Conservation (phyloP, 2,113 vertebrate species). For the Lontra canadensis region DNA sequence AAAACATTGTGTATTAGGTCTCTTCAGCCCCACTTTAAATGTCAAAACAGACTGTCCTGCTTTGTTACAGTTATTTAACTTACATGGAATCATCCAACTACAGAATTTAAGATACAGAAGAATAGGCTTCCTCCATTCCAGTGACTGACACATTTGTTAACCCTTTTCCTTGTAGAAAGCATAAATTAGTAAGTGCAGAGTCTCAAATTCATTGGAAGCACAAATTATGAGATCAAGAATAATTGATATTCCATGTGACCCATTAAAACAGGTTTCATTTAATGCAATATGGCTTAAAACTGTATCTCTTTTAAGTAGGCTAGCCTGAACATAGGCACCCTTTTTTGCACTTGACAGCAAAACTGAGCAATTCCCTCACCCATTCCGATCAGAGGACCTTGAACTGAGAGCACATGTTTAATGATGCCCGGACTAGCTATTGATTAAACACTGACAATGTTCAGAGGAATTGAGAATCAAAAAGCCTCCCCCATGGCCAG, state of each 20-base stretch:
- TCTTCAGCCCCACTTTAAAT: not conserved
- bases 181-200: constrained; percentile 52
- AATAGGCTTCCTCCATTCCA: not conserved
- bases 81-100: constrained; percentile 43
- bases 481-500: constrained; percentile 75
- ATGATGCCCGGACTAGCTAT: constrained; percentile 77
- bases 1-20: not conserved
- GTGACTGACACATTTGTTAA: constrained; percentile 66
- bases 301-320: constrained; percentile 56
- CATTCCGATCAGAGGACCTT: constrained; percentile 65
- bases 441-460: constrained; percentile 81
- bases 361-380: constrained; percentile 73
- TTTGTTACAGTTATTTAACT: constrained; percentile 49
- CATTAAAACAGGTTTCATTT: constrained; percentile 58
- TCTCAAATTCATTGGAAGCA: constrained; percentile 53
- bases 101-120: constrained; percentile 40
- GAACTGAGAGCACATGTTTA: constrained; percentile 76
- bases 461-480: constrained; percentile 81
- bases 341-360: constrained; percentile 64
- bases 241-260: constrained; percentile 63
- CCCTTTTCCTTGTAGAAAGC: constrained; percentile 46
- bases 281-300: constrained; percentile 56
- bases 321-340: constrained; percentile 49
- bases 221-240: constrained; percentile 67
- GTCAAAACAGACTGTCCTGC: constrained; percentile 22